These are phyloP conservation scores for Loripinus fragilis DNA, from an alignment of 2,888 invertebrate genomes.

Conservation along the genomic window DNA sequence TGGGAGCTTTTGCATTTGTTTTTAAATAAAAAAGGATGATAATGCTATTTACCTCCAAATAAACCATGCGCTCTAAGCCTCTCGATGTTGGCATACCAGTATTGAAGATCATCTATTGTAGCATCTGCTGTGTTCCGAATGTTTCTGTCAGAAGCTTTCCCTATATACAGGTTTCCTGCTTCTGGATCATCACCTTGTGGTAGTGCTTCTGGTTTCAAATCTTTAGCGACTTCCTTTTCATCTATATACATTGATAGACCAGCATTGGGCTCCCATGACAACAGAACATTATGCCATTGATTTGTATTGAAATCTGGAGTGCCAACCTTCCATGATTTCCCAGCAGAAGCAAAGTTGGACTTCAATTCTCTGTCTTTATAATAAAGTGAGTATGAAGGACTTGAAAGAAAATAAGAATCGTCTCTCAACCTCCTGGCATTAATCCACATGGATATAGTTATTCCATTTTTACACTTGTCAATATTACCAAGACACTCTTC, in stretches of 20 bases:
- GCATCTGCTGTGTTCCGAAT: slow-evolving; percentile 66
- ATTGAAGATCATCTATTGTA: slow-evolving; percentile 80
- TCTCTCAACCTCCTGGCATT: slow-evolving; percentile 69
- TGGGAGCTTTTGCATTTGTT: too few species aligned
- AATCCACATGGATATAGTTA: slow-evolving; percentile 74
- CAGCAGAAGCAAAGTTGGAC: slow-evolving; percentile 67
- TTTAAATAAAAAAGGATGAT: too few species aligned
- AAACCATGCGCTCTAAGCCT: slow-evolving; percentile 65
- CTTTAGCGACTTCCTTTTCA: slow-evolving; percentile 38
- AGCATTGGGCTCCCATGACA: slow-evolving; percentile 79
- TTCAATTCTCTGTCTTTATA: slow-evolving; percentile 73
- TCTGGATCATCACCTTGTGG: slow-evolving; percentile 57
- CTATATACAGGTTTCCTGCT: slow-evolving; percentile 66
- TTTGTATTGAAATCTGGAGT: slow-evolving; percentile 58
- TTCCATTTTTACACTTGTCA: slow-evolving; percentile 72
- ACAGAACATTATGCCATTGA: slow-evolving; percentile 78
- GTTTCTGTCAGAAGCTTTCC: slow-evolving; percentile 62
- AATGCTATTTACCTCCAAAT: slow-evolving; percentile 68
- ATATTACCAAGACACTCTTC: slow-evolving; percentile 77
- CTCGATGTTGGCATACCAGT: slow-evolving; percentile 79
- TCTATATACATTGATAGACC: slow-evolving; percentile 79
- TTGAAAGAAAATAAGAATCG: slow-evolving; percentile 75
- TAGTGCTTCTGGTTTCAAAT: slow-evolving; percentile 37
- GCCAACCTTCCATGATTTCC: slow-evolving; percentile 73
- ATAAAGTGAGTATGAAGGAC: slow-evolving; percentile 78